Conservation (phyloP, 2,888 invertebrate species). For the Lasioglossum lativentre region DNA sequence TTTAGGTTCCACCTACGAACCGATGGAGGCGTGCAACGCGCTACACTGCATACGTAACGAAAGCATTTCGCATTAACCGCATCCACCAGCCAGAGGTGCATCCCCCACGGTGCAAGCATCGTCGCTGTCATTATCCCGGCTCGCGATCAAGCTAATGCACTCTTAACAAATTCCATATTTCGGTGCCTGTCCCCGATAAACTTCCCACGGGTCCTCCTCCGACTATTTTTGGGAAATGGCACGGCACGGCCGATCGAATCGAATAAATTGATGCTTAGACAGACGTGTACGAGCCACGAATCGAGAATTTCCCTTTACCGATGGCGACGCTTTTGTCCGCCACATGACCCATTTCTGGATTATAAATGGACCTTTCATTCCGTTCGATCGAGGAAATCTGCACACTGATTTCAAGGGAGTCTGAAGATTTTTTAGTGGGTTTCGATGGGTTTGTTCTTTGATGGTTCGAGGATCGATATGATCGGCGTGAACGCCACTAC, state of each 20-base stretch:
- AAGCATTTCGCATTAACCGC: constrained; percentile 70
- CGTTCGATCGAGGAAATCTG: neutral
- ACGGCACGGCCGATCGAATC: neutral
- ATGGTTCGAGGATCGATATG: too few relatives aligned
- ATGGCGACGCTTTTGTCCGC: neutral
- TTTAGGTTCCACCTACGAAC: constrained; percentile 64
- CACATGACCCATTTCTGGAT: neutral
- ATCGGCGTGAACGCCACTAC: too few relatives aligned
- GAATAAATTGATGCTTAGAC: neutral
- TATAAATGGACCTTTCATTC: neutral
- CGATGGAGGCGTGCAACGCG: constrained; percentile 70
- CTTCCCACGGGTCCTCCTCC: neutral
- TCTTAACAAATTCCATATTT: neutral
- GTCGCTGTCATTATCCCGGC: constrained; percentile 51
- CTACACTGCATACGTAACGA: constrained; percentile 79
- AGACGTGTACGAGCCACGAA: neutral
- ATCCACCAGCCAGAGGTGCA: constrained; percentile 49
- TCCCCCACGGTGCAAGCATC: constrained; percentile 23
- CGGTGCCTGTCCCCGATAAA: neutral
- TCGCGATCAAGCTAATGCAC: constrained; percentile 21
- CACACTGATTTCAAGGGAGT: neutral
- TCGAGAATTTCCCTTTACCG: neutral
- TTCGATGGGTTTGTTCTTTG: neutral
- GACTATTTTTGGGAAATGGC: neutral
- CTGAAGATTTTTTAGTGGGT: neutral